Evolutionary conservation across 1,140 invertebrate species (phyloP).

Genomic region (Saccostrea glomerata): DNA sequence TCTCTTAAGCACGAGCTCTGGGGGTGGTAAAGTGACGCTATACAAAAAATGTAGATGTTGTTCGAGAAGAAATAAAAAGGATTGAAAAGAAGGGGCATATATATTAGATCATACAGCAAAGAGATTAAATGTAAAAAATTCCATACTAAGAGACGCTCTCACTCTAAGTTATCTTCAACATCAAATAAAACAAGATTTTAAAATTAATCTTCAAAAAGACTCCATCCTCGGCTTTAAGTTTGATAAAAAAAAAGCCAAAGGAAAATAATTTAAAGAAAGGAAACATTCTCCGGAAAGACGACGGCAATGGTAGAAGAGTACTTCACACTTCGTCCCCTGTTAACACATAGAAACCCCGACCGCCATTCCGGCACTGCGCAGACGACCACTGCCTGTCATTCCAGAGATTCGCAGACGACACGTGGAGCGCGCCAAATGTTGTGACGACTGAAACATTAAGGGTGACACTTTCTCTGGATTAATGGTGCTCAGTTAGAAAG

Average conservation of each 20-base stretch:
- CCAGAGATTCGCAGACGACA: constrained; percentile 8
- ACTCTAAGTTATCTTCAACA: not conserved
- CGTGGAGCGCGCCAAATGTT: constrained; percentile 20
- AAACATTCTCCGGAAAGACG: not conserved
- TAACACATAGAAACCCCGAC: constrained; percentile 25
- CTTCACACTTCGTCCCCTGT: constrained; percentile 7
- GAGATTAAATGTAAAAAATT: not conserved
- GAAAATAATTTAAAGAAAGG: not conserved
- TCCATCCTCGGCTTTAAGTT: not conserved
- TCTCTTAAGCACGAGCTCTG: not conserved
- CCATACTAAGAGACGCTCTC: not conserved
- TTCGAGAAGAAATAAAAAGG: not conserved
- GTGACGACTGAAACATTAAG: constrained; percentile 29
- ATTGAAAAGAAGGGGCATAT: not conserved
- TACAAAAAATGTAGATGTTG: not conserved
- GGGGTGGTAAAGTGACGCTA: not conserved
- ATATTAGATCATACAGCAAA: not conserved
- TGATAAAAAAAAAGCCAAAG: not conserved
- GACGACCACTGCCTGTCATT: constrained; percentile 4
- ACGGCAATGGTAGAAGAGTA: not conserved
- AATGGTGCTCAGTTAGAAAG: constrained; percentile 31
- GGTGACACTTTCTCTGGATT: constrained; percentile 33
- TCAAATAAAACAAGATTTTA: too few relatives aligned
- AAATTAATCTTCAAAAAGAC: constrained; percentile 8
- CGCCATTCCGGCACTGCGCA: constrained; percentile 1